Conservation (phyloP, 2,888 invertebrate genomes). For the Drosophila aldrichi region DNA sequence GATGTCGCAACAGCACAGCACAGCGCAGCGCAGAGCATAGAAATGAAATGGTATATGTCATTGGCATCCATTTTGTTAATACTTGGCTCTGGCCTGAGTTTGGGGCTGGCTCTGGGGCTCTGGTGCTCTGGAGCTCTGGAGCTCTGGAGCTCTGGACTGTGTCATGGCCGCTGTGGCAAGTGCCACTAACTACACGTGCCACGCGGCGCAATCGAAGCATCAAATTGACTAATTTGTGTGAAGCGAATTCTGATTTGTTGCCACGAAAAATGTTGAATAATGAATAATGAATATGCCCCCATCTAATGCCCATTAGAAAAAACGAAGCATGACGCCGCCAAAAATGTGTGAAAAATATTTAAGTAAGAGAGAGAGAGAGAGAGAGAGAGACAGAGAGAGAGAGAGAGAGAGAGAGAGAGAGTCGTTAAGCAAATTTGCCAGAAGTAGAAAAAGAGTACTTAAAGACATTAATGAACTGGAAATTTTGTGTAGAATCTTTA, state of each 20-base stretch:
- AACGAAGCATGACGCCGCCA: not conserved
- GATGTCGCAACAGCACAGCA: constrained; percentile 5
- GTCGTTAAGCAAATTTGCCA: not conserved
- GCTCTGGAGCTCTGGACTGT: not conserved
- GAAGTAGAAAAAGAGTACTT: not conserved
- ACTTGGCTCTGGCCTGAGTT: not conserved
- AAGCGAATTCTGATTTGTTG: constrained; percentile 63
- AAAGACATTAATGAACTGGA: not conserved
- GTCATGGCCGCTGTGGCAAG: constrained; percentile 5
- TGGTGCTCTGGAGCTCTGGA: not conserved
- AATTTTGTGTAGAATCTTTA: not conserved
- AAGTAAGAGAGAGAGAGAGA: too few species aligned
- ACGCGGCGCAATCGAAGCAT: constrained; percentile 36
- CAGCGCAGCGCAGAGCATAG: not conserved
- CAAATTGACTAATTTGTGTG: constrained; percentile 61
- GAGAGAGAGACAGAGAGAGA: too few species aligned
- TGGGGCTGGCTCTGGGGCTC: not conserved
- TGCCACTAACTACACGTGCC: constrained; percentile 13
- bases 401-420: too few species aligned
- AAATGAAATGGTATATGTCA: constrained; percentile 12
- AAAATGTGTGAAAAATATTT: not conserved
- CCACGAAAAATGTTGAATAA: constrained; percentile 29
- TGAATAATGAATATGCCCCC: constrained; percentile 85
- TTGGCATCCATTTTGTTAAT: constrained; percentile 15
- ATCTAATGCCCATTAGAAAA: constrained; percentile 1